These are phyloP conservation scores for Trissolcus basalis DNA, from an alignment of 1,140 invertebrate genomes.

Conservation along the genomic window DNA sequence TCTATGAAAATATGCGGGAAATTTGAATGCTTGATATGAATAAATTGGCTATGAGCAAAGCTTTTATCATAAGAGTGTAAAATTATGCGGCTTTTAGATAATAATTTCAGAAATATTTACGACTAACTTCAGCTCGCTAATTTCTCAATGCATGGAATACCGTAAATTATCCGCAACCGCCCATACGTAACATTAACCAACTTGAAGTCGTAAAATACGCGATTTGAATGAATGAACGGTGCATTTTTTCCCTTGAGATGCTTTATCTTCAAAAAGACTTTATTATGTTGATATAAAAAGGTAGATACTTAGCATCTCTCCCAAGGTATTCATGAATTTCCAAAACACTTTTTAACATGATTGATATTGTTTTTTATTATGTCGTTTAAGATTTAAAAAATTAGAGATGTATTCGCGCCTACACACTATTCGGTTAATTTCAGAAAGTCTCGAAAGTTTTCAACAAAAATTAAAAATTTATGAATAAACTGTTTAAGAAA, in stretches of 20 bases:
- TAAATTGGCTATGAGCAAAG: not conserved
- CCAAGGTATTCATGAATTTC: too few relatives aligned
- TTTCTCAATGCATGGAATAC: conserved; percentile 17
- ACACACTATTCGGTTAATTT: too few relatives aligned
- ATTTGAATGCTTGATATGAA: conserved; percentile 10
- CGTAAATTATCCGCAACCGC: conserved; percentile 37
- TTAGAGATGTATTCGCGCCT: too few relatives aligned
- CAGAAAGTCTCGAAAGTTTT: too few relatives aligned
- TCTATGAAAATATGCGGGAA: too few relatives aligned
- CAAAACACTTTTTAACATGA: too few relatives aligned
- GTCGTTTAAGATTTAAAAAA: too few relatives aligned
- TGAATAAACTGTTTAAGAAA: too few relatives aligned
- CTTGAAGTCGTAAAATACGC: conserved; percentile 28
- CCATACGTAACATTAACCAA: conserved; percentile 44
- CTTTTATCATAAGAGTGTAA: conserved; percentile 11
- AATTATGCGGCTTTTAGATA: conserved; percentile 5
- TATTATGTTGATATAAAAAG: conserved; percentile 15
- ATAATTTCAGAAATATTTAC: conserved; percentile 28
- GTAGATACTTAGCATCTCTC: too few relatives aligned
- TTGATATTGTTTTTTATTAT: too few relatives aligned
- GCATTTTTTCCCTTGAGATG: conserved; percentile 7
- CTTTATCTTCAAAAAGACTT: conserved; percentile 20
- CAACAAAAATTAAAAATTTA: too few relatives aligned
- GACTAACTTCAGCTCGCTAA: conserved; percentile 23
- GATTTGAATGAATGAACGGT: conserved; percentile 26